Evolutionary conservation across 1,140 invertebrate species (phyloP).

Genomic region (Campodea augens): DNA sequence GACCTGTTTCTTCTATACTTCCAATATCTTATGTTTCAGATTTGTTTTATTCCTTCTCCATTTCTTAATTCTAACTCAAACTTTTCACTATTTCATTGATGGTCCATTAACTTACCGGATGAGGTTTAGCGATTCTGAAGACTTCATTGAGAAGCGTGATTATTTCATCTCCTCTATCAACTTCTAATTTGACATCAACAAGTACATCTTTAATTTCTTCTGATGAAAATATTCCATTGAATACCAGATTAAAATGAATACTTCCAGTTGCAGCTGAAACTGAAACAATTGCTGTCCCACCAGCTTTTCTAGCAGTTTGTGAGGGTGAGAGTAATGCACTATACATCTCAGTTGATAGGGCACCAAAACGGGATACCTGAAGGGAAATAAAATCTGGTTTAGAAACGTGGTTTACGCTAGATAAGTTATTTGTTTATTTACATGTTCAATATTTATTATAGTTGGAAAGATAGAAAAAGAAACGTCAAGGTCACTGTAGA

Average conservation of each 20-base stretch:
- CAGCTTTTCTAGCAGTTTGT: constrained; percentile 34
- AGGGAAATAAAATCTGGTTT: too few relatives aligned
- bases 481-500: not conserved
- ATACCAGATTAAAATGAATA: constrained; percentile 57
- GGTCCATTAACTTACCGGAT: constrained; percentile 20
- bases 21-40: too few relatives aligned
- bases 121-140: constrained; percentile 18
- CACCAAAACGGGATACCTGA: constrained; percentile 22
- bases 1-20: too few relatives aligned
- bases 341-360: constrained; percentile 57
- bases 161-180: constrained; percentile 32
- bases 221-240: constrained; percentile 53
- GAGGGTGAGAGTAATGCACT: constrained; percentile 56
- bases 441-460: too few relatives aligned
- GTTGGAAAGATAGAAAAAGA: constrained; percentile 13
- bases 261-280: constrained; percentile 50
- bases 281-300: constrained; percentile 67
- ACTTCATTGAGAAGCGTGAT: constrained; percentile 51
- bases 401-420: too few relatives aligned
- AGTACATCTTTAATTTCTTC: constrained; percentile 42
- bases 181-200: constrained; percentile 44
- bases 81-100: too few relatives aligned
- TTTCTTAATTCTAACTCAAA: too few relatives aligned
- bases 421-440: too few relatives aligned
- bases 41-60: too few relatives aligned